These are phyloP conservation scores for Diadromus collaris DNA, from an alignment of 2,888 invertebrate genomes.

Conservation along the genomic window DNA sequence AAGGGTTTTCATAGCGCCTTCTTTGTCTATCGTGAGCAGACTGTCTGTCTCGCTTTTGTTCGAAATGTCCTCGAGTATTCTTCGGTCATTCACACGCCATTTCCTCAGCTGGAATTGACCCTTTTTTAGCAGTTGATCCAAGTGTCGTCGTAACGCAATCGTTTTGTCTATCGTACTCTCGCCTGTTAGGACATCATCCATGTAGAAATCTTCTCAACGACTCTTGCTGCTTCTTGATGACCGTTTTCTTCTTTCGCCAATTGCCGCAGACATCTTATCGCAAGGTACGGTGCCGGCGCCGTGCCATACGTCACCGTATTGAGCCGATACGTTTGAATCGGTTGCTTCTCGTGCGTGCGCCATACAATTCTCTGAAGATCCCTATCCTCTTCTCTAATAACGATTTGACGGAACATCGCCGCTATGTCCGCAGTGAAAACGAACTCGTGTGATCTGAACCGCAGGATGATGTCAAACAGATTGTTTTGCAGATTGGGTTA, in stretches of 20 bases:
- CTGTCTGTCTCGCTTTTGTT: slow-evolving; percentile 2
- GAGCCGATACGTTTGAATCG: slow-evolving; percentile 31
- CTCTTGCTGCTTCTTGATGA: slow-evolving; percentile 58
- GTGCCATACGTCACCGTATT: slow-evolving; percentile 54
- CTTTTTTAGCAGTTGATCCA: slow-evolving; percentile 12
- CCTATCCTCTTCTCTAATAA: slow-evolving; percentile 39
- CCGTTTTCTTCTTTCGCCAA: slow-evolving; percentile 58
- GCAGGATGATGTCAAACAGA: slow-evolving; percentile 37
- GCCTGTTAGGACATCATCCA: slow-evolving; percentile 69
- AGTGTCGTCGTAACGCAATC: slow-evolving; percentile 29
- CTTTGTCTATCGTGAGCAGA: slow-evolving; percentile 25
- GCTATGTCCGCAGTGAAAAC: slow-evolving; percentile 51
- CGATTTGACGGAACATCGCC: slow-evolving; percentile 47
- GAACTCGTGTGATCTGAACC: slow-evolving; percentile 49
- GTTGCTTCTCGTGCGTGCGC: slow-evolving; percentile 27
- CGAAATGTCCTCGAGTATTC: slow-evolving; percentile 1
- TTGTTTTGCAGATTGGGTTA: slow-evolving; percentile 48
- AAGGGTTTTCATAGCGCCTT: slow-evolving; percentile 28
- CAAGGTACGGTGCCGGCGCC: slow-evolving; percentile 62
- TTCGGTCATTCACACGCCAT: slow-evolving; percentile 58
- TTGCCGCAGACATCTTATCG: slow-evolving; percentile 62
- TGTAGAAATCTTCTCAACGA: slow-evolving; percentile 64
- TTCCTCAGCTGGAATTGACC: slow-evolving; percentile 56
- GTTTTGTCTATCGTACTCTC: slow-evolving; percentile 37
- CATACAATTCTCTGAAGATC: slow-evolving; percentile 48